Conservation (phyloP, 2,888 invertebrate genomes). For the Harpagoxenus sublaevis region DNA sequence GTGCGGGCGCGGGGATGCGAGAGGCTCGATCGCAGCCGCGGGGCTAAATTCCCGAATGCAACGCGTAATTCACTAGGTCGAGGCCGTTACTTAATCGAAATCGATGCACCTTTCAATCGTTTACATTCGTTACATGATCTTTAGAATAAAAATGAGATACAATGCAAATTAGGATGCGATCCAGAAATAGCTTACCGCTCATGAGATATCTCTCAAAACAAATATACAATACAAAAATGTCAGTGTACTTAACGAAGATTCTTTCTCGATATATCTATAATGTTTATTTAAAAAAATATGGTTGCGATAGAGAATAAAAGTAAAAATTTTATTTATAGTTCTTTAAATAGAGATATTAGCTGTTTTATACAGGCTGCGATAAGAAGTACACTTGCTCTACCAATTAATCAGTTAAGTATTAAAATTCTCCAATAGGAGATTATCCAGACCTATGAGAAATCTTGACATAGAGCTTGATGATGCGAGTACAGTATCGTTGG, state of each 20-base stretch:
- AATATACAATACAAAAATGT: neutral
- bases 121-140: neutral
- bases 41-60: slow-evolving; percentile 60
- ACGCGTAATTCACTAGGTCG: slow-evolving; percentile 71
- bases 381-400: neutral
- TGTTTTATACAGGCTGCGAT: neutral
- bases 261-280: too few relatives aligned
- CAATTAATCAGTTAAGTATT: neutral
- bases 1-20: slow-evolving; percentile 2
- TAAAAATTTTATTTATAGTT: neutral
- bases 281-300: too few relatives aligned
- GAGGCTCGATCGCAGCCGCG: slow-evolving; percentile 57
- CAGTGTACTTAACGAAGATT: too few relatives aligned
- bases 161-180: slow-evolving; percentile 1
- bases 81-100: slow-evolving; percentile 70
- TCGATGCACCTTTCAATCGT: slow-evolving; percentile 12
- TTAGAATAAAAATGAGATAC: neutral
- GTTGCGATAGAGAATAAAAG: neutral
- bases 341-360: neutral
- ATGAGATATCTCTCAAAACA: neutral
- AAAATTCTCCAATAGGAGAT: neutral
- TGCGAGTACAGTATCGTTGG: neutral
- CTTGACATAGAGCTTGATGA: neutral
- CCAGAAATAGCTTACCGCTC: neutral
- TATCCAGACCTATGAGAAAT: slow-evolving; percentile 6